Conservation (phyloP, 2,888 invertebrate genomes). For the Meganola albula region DNA sequence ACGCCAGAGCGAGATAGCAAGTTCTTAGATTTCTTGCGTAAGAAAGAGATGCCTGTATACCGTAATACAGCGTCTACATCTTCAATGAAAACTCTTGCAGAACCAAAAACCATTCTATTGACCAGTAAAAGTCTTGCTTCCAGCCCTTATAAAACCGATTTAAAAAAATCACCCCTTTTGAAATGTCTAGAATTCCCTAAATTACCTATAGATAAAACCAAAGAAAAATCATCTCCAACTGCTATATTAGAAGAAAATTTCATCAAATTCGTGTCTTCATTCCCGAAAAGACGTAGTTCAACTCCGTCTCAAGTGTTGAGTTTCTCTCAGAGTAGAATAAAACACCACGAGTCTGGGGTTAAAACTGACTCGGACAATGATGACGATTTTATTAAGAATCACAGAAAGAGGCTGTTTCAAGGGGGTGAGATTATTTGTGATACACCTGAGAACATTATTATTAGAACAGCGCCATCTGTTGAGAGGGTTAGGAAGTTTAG, state of each 20-base stretch:
- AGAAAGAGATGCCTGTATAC: slow-evolving; percentile 33
- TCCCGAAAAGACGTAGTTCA: slow-evolving; percentile 55
- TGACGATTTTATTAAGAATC: slow-evolving; percentile 30
- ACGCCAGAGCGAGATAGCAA: slow-evolving; percentile 37
- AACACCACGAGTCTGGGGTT: slow-evolving; percentile 44
- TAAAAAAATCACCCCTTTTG: slow-evolving; percentile 39
- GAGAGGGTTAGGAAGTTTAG: slow-evolving; percentile 48
- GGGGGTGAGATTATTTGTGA: slow-evolving; percentile 45
- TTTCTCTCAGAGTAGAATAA: slow-evolving; percentile 42
- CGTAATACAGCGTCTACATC: slow-evolving; percentile 33
- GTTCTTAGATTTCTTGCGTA: slow-evolving; percentile 43
- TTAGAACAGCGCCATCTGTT: slow-evolving; percentile 65
- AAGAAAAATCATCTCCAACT: slow-evolving; percentile 25
- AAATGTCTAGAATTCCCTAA: slow-evolving; percentile 55
- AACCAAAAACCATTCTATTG: slow-evolving; percentile 18
- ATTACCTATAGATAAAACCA: slow-evolving; percentile 23
- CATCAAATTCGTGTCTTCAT: slow-evolving; percentile 37
- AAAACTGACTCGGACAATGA: slow-evolving; percentile 65
- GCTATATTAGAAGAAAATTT: slow-evolving; percentile 46
- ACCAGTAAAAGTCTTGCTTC: slow-evolving; percentile 48
- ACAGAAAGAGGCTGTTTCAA: slow-evolving; percentile 15
- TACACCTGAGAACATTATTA: slow-evolving; percentile 55
- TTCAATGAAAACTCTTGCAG: slow-evolving; percentile 25
- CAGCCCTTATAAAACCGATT: slow-evolving; percentile 44
- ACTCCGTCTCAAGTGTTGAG: slow-evolving; percentile 45